Evolutionary conservation across 2,797 vertebrate species (phyloP).

Genomic region (Leptodactylus fallax): DNA sequence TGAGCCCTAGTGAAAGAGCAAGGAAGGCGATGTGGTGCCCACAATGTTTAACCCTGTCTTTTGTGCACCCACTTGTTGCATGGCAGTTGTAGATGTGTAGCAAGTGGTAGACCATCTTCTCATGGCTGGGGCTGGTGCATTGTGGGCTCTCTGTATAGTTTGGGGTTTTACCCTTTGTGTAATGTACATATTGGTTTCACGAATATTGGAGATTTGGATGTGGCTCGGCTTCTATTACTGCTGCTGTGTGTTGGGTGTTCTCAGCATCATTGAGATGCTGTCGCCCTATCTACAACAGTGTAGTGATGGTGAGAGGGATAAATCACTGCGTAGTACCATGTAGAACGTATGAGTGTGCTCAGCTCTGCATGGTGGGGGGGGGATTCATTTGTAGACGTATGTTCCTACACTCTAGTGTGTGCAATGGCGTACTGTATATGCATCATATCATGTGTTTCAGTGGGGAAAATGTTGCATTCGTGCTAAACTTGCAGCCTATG

Average conservation of each 20-base stretch:
- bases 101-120: not conserved
- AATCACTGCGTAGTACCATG: slow-evolving; percentile 12
- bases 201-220: not conserved
- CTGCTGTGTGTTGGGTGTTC: not conserved
- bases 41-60: slow-evolving; percentile 1
- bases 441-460: not conserved
- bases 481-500: not conserved
- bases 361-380: slow-evolving; percentile 2
- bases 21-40: not conserved
- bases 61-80: slow-evolving; percentile 49
- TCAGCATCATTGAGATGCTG: not conserved
- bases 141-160: not conserved
- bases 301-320: slow-evolving; percentile 36
- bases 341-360: not conserved
- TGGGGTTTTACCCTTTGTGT: too few relatives aligned
- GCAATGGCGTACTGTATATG: not conserved
- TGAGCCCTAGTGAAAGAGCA: not conserved
- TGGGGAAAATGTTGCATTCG: not conserved
- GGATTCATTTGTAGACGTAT: not conserved
- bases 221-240: too few relatives aligned
- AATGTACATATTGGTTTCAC: not conserved
- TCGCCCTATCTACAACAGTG: not conserved
- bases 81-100: slow-evolving; percentile 8
- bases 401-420: not conserved
- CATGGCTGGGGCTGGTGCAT: not conserved